These are phyloP conservation scores for Aphidius gifuensis DNA, from an alignment of 1,140 invertebrate species.

Conservation along the genomic window DNA sequence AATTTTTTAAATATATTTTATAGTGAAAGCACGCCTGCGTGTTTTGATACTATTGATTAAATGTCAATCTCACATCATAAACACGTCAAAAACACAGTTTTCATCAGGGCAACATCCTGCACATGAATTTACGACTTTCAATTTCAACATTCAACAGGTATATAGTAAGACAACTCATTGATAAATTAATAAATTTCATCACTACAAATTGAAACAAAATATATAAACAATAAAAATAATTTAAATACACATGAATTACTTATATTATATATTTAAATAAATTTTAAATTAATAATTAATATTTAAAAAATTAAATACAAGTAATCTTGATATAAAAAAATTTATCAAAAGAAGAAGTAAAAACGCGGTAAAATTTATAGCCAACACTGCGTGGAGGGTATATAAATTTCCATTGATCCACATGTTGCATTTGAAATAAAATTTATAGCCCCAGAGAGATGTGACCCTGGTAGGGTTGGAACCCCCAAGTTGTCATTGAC, in stretches of 20 bases:
- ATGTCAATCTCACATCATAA: constrained; percentile 54
- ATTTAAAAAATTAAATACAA: no score
- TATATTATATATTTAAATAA: no score
- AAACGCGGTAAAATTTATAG: not conserved
- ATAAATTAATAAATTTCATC: no score
- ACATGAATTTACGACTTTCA: constrained; percentile 50
- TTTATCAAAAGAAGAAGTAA: no score
- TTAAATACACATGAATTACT: no score
- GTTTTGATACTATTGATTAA: constrained; percentile 48
- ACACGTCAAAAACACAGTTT: constrained; percentile 56
- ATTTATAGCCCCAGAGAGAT: constrained; percentile 37
- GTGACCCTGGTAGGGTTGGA: constrained; percentile 53
- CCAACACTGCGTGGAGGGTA: not conserved
- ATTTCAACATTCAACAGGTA: constrained; percentile 44
- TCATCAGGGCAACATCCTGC: constrained; percentile 56
- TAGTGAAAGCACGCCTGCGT: constrained; percentile 34
- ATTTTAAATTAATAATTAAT: no score
- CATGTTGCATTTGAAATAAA: not conserved
- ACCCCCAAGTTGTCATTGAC: constrained; percentile 54
- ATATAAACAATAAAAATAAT: no score
- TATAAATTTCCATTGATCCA: not conserved
- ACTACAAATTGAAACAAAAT: no score
- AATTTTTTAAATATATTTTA: no score
- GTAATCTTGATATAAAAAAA: not conserved
- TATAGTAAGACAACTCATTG: no score